phyloP scores from a whole-genome alignment of 2,797 vertebrate genomes.

The Mastacembelus armatus region DNA sequence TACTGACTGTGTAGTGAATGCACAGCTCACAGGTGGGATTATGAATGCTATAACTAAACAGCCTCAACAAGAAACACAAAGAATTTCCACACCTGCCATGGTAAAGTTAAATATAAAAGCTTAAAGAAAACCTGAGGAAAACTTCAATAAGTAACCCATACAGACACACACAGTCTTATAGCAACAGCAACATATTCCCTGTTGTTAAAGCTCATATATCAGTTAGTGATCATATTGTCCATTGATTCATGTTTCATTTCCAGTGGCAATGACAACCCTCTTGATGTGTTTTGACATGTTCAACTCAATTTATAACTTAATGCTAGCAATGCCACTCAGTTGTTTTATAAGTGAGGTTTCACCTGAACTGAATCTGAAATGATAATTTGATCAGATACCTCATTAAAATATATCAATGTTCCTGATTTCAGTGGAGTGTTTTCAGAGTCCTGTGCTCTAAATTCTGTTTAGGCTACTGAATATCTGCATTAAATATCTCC shows the following conservation, averaged over 20 bases:
- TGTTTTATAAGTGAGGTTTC: not conserved
- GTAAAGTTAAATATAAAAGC: not conserved
- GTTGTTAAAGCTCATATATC: slow-evolving; percentile 9
- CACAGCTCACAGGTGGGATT: not conserved
- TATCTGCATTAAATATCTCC: not conserved
- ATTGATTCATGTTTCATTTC: slow-evolving; percentile 18
- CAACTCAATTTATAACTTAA: not conserved
- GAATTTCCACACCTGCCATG: not conserved
- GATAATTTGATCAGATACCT: not conserved
- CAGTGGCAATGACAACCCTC: not conserved
- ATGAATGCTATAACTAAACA: not conserved
- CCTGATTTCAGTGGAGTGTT: too few relatives aligned
- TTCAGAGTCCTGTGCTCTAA: not conserved
- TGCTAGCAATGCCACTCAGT: not conserved
- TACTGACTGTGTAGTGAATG: slow-evolving; percentile 11
- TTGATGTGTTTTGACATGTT: slow-evolving; percentile 5
- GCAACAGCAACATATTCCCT: not conserved
- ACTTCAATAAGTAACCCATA: not conserved
- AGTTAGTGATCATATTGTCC: not conserved
- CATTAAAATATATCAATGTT: not conserved
- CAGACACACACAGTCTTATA: not conserved
- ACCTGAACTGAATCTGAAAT: not conserved
- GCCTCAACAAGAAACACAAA: not conserved
- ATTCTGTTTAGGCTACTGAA: not conserved
- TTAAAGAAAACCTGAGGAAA: slow-evolving; percentile 4